A percentile compares a stretch with the other conserved stretches of the same genome.
phyloP scores from a whole-genome alignment of 2,888 invertebrate genomes.

The Seira ritae region DNA sequence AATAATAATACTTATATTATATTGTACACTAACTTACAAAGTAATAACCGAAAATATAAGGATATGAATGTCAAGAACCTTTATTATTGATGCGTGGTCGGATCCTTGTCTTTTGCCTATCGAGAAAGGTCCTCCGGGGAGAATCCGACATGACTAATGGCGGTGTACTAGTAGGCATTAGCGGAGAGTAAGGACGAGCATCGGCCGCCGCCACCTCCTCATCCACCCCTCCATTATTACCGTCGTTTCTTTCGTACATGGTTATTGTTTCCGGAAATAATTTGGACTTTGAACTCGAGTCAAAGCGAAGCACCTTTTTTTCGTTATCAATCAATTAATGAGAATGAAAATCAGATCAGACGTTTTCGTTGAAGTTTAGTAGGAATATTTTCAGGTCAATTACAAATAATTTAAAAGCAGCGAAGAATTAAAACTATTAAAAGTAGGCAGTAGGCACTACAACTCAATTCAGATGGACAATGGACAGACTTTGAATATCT shows the following conservation, averaged over 20 bases:
- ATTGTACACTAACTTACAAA: no score
- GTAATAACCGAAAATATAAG: no score
- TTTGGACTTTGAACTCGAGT: not conserved
- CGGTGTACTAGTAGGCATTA: constrained; percentile 57
- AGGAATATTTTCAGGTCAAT: no score
- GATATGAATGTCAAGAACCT: constrained; percentile 36
- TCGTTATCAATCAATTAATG: no score
- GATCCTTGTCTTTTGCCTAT: constrained; percentile 46
- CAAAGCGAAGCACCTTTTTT: not conserved
- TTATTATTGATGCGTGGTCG: constrained; percentile 37
- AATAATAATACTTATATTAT: no score
- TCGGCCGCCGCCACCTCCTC: constrained; percentile 53
- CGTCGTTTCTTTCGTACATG: constrained; percentile 48
- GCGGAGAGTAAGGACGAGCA: constrained; percentile 53
- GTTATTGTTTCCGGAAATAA: not conserved
- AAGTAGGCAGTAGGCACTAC: no score
- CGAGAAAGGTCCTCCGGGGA: constrained; percentile 46
- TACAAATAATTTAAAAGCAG: no score
- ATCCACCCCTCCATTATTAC: constrained; percentile 42
- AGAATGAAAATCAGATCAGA: no score
- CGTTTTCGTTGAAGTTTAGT: no score
- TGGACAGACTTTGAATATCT: no score
- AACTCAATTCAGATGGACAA: no score
- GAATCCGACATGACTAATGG: constrained; percentile 48
- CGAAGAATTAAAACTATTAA: no score